These are phyloP conservation scores for Hippocampus mohnikei DNA, from an alignment of 2,113 vertebrate species.

Conservation along the genomic window DNA sequence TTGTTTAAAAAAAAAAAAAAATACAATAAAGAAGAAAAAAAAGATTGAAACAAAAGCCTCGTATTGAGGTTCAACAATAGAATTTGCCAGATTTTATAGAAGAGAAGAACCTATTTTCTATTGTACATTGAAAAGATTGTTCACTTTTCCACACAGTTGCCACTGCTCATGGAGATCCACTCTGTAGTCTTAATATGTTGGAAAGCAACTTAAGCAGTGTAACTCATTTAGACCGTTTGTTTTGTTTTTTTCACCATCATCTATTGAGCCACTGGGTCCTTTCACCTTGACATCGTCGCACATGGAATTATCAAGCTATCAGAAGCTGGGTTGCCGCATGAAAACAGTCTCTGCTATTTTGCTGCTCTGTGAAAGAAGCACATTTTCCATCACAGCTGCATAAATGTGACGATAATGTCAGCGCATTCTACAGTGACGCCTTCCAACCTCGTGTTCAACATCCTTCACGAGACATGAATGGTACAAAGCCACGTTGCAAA, in stretches of 20 bases:
- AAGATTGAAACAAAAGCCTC: not conserved
- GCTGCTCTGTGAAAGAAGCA: not conserved
- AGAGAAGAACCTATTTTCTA: slow-evolving; percentile 37
- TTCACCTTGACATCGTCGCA: not conserved
- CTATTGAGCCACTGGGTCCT: not conserved
- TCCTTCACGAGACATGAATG: not conserved
- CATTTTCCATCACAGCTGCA: not conserved
- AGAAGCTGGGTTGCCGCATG: no score
- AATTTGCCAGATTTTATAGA: slow-evolving; percentile 26
- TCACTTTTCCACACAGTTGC: slow-evolving; percentile 22
- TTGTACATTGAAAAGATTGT: slow-evolving; percentile 17
- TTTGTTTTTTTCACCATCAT: not conserved
- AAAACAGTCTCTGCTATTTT: not conserved
- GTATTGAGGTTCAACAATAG: slow-evolving; percentile 10
- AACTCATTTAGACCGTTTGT: slow-evolving; percentile 3
- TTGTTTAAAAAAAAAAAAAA: slow-evolving; percentile 15
- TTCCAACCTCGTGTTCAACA: not conserved
- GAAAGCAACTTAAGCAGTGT: slow-evolving; percentile 29
- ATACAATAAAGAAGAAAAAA: not conserved
- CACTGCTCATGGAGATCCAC: not conserved
- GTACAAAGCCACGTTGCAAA: no score
- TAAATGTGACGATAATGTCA: not conserved
- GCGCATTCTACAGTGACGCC: not conserved
- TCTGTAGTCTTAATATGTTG: slow-evolving; percentile 17
- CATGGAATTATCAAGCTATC: not conserved